These are phyloP conservation scores for Gobius niger DNA, from an alignment of 2,113 vertebrate genomes.

Conservation along the genomic window DNA sequence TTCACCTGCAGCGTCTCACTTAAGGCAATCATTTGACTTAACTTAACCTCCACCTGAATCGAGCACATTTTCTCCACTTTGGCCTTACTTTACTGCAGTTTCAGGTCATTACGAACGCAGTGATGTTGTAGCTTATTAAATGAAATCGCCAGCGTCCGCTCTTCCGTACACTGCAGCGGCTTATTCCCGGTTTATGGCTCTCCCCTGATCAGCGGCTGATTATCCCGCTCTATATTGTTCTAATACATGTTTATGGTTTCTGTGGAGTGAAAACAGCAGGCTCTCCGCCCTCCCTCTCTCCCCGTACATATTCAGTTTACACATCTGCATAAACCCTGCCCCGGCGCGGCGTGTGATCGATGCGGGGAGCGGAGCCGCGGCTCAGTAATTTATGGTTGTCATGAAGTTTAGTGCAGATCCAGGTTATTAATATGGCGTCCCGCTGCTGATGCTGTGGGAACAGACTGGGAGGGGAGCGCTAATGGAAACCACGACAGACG, in stretches of 20 bases:
- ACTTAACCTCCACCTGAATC: no score
- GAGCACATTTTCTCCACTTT: no score
- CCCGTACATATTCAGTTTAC: conserved; percentile 4
- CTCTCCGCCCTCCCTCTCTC: not conserved
- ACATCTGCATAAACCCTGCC: conserved; percentile 40
- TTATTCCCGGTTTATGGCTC: not conserved
- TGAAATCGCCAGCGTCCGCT: not conserved
- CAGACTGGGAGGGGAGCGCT: not conserved
- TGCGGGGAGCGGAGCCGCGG: conserved; percentile 31
- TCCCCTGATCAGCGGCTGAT: not conserved
- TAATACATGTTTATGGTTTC: conserved; percentile 11
- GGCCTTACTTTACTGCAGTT: no score
- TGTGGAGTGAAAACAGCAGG: not conserved
- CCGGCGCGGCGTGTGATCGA: conserved; percentile 49
- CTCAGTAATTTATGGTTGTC: conserved; percentile 44
- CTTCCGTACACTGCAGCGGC: not conserved
- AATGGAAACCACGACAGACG: not conserved
- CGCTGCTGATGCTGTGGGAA: not conserved
- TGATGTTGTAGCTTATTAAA: no score
- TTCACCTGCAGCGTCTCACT: no score
- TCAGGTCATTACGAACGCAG: no score
- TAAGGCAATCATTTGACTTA: no score
- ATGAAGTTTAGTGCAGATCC: conserved; percentile 27
- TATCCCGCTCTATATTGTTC: not conserved
- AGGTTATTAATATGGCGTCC: conserved; percentile 18